Conservation (phyloP, 2,113 vertebrate species). For the Semnopithecus entellus region DNA sequence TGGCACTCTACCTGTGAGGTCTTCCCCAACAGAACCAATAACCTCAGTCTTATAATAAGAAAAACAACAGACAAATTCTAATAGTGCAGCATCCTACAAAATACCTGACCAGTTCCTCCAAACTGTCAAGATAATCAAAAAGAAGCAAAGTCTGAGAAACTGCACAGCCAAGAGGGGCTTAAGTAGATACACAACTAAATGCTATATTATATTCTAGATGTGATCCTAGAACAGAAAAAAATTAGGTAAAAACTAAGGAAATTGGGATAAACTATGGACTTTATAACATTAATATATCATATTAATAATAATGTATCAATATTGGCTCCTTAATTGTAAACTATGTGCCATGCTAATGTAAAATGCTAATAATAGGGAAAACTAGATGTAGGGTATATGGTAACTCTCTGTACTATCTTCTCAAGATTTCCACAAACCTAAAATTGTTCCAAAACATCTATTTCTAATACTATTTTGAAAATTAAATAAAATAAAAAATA, state of each 20-base stretch:
- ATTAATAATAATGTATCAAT: neutral
- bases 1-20: neutral
- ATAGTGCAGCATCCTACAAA: neutral
- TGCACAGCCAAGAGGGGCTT: neutral
- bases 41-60: neutral
- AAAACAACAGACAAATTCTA: neutral
- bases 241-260: neutral
- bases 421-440: neutral
- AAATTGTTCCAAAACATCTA: neutral
- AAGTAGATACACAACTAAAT: neutral
- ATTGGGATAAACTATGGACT: neutral
- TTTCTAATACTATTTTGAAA: neutral
- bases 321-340: neutral
- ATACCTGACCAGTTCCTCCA: neutral
- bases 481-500: neutral
- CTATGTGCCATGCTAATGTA: neutral
- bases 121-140: neutral
- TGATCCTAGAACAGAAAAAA: neutral
- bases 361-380: neutral
- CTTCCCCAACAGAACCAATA: neutral
- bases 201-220: neutral
- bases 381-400: neutral
- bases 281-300: too few relatives aligned
- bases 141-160: neutral
- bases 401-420: neutral